Percentiles rank a stretch among this genome's conserved stretches.
phyloP scores from a whole-genome alignment of 1,140 invertebrate species.

The Leguminivora glycinivorella region DNA sequence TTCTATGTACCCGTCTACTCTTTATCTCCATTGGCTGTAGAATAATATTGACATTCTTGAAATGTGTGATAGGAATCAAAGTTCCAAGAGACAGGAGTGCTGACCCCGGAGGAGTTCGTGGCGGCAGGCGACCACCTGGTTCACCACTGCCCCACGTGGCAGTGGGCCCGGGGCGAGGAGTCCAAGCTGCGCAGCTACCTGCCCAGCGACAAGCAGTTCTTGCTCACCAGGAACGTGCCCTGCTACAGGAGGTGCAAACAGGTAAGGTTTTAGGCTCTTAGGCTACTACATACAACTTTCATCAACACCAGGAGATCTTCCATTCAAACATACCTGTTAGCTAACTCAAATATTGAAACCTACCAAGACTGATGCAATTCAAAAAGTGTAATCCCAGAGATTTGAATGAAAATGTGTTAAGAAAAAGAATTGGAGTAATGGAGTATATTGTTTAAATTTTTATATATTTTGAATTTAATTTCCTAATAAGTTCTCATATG shows the following conservation, averaged over 20 bases:
- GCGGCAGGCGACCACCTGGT: slow-evolving; percentile 98
- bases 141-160: slow-evolving; percentile 99
- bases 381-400: no score
- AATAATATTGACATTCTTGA: background rate
- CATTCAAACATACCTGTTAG: background rate
- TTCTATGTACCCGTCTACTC: background rate
- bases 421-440: no score
- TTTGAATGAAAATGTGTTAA: no score
- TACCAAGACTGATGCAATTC: no score
- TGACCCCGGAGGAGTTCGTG: slow-evolving; percentile 98
- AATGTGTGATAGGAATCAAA: slow-evolving; percentile 91
- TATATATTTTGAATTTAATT: no score
- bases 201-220: slow-evolving; percentile 97
- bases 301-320: no score
- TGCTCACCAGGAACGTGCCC: slow-evolving; percentile 97
- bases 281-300: slow-evolving; percentile 30
- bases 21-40: background rate
- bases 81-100: slow-evolving; percentile 98
- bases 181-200: slow-evolving; percentile 92
- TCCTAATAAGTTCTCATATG: no score
- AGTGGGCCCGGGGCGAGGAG: slow-evolving; percentile 96
- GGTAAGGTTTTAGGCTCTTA: slow-evolving; percentile 70
- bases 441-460: no score
- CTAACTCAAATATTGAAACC: no score
- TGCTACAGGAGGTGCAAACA: slow-evolving; percentile 96